Evolutionary conservation across 2,888 invertebrate genomes (phyloP), one percentile per base, ranked within the genome.

Genomic region (Tholera decimalis): DNA sequence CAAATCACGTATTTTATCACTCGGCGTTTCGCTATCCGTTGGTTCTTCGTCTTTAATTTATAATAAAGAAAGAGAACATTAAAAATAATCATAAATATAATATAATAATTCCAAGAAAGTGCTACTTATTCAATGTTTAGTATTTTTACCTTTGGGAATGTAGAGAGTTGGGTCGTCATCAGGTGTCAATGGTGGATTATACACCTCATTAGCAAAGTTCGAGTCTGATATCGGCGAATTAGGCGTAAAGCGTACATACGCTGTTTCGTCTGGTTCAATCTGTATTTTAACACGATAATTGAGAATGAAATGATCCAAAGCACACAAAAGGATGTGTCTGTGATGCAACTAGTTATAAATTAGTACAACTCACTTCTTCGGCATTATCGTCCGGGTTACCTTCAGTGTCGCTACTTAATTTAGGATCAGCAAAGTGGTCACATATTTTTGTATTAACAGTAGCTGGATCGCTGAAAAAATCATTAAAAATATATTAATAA

Each of bases 141-240:
- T 61, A 37, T 15, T 64, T 46, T 60, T 85, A 94, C 94, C 92
- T 90, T 92, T 90, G 15, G 88, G 75, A 66, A 92, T 72, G 67
- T 88, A 92, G 50, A 90, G 83, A 54, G 89, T 83, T 9, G 90
- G 89, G 64, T 93, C 92, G 72, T 96, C 95, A 43, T 94, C 95
- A 57, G 96, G 95, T 49, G 93, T 90, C 66, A 96, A 84, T 60
- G 98, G 97, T 26, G 98, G 98, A 88, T 96, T 97, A 88, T 97
- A 98, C 18, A 98, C 96, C 92, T 98, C 98, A 84, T 98, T 98
- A n/a, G 98, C 97, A 86, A 97, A 98, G 77, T 97, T 96, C 3
- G 97, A 96, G 85, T 97, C 96, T 7, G 93, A 95, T 61, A 95
- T 91, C 68, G 96, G 97, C 18, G 93, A 91, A 58, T 96, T 96